Evolutionary conservation across 2,113 vertebrate genomes (phyloP), one percentile per base, ranked within the genome.

Genomic region (Cebus imitator): DNA sequence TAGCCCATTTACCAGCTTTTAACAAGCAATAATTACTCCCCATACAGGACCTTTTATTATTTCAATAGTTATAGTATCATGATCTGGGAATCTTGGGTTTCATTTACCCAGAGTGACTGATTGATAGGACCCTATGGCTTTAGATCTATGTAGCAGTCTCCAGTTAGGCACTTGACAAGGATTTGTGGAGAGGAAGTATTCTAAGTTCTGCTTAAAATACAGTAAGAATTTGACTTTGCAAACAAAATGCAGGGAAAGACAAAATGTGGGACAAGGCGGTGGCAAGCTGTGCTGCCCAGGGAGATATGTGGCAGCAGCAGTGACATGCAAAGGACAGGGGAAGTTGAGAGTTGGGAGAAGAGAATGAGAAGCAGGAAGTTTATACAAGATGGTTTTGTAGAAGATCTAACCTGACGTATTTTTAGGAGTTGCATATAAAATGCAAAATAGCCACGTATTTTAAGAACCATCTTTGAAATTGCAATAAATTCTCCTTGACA

Each of bases 401-500:
- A 96, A 78, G 85, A 97, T 95, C 89, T 95, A 97, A 91, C 40
- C 72, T 94, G 95, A 94, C 91, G 75, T 97, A 92, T 87, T 96
- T 96, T 95, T 75, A 94, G 75, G 57, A 32, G 61, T 75, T 78
- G 21, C 27, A 87, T 95, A 95, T 94, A 95, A 97, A 96, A 97
- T 95, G 89, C 93, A 98, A 97, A 98, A 52, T 64, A 96, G 72
- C 93, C 91, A 91, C 87, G 79, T 92, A 94, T 95, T 94, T 96
- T 96, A 96, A 96, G 93, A 97, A 87, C 58, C 91, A 73, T 92
- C 94, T 95, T 95, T 5, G 6, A 95, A 97, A 94, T 75, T 91
- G 91, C 87, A 95, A 95, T 97, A 97, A 98, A 98, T 95, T 96
- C 81, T 80, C 78, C 86, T 84, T 90, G 95, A 93, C 94, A 97